Base-by-base conservation (phyloP, 2,113 vertebrate species). In the Xenus cinereus region DNA sequence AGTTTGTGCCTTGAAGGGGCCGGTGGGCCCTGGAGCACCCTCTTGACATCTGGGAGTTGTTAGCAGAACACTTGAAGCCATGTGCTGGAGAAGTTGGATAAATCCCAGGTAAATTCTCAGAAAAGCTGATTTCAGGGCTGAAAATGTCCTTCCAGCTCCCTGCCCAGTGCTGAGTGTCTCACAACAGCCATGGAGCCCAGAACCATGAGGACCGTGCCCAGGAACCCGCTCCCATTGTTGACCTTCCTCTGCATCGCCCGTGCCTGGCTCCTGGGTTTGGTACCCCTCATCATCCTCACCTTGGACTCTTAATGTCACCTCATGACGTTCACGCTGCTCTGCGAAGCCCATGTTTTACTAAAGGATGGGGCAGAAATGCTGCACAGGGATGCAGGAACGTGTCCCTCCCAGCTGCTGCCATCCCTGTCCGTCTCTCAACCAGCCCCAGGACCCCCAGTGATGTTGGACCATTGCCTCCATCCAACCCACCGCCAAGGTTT, bases 201-300 rank as follows among this genome's bases (percentile, higher is more conserved):
- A 46, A 27, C 21, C n/a, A 16, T 28, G 45, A 53, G 27, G 53
- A 54, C 28, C 27, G 4, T 46, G 18, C 23, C 32, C 64, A 66
- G 60, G 51, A 27, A 16, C 37, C 12, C 0, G 1, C 16, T 84
- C 72, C 7, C 8, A 0, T 9, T 28, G 2, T 46, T 46, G 41
- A 20, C 24, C 62, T 83, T 72, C 78, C 62, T 41, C 41, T 90
- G 46, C 66, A 33, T 43, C 20, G 0, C 37, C 46, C 24, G 32
- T 18, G 30, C 64, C 76, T 37, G 20, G 16, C 18, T 84, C n/a
- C 4, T 16, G 69, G 67, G 1, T 91, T 37, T 43, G 59, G 33
- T 18, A 43, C 22, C 28, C 1, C 63, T 83, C 71, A 6, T 45
- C 51, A 48, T 68, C 72, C 76, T 88, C 92, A 64, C 72, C 28